Evolutionary conservation across 2,113 vertebrate genomes (phyloP), one percentile per base, ranked within the genome.

Genomic region (Trinectes maculatus): DNA sequence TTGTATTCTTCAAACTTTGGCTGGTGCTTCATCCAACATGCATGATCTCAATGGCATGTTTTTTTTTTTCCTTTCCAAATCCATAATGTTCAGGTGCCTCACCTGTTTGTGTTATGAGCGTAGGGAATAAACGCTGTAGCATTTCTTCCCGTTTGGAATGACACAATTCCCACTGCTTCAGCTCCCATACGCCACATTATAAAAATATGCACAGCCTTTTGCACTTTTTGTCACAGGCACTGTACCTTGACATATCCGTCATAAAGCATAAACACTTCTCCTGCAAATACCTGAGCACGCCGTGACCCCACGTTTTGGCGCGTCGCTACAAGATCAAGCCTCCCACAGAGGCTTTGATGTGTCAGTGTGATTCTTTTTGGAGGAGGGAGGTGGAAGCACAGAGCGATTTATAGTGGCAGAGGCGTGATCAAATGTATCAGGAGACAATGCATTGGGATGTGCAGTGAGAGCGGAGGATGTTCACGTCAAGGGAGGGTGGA

Each of bases 401-500:
- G 25, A 79, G 75, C 25, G 26, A 52, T 67, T 67, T 60, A 56
- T 68, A 52, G 54, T 42, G 46, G 29, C 67, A 43, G 44, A 73
- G 80, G 75, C 72, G 48, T 58, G 76, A 84, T 77, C 65, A 74
- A 79, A 74, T 61, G 56, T 52, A 64, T 54, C 61, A 36, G 72
- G 62, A 84, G 60, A 64, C 73, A 33, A 52, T 75, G 22, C 42
- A 29, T 62, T 46, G 68, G 70, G 43, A 28, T 76, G 53, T 69
- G 59, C 53, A 22, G 31, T 2, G 54, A 57, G 33, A 73, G 72
- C 44, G 6, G 48, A 51, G 46, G 3, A 51, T 66, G 31, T 52
- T 57, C 54, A 36, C 71, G 68, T 56, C 55, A 73, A 56, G 43
- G 62, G 33, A 46, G 22, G 11, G 28, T 42, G 52, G 44, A 53